Conservation (phyloP, 1,140 invertebrate genomes). For the Marisa cornuarietis region DNA sequence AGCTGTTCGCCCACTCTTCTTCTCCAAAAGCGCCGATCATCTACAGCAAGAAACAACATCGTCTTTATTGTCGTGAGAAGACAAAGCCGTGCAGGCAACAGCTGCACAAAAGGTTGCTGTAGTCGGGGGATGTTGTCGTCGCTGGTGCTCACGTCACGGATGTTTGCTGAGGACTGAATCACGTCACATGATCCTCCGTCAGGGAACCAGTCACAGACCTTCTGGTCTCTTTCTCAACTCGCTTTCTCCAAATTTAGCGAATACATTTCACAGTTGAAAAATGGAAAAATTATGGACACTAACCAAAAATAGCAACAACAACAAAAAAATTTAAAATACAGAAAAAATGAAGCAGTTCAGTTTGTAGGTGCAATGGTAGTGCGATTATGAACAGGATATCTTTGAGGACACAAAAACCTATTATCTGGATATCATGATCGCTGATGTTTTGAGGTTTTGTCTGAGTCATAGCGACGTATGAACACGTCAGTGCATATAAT, state of each 20-base stretch:
- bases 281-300: background rate
- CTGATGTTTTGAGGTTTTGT: no score
- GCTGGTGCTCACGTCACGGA: background rate
- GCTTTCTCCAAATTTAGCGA: no score
- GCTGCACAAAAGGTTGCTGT: background rate
- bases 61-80: background rate
- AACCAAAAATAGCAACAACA: no score
- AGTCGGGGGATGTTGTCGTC: background rate
- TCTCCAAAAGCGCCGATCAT: no score
- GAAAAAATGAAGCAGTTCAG: background rate
- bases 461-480: no score
- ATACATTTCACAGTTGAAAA: background rate
- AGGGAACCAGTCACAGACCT: background rate
- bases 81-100: slow-evolving; percentile 1
- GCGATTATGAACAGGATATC: background rate
- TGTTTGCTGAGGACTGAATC: background rate
- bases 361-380: background rate
- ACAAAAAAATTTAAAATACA: background rate
- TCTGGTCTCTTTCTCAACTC: background rate
- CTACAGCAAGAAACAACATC: background rate
- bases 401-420: no score
- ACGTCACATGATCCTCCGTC: background rate
- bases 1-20: background rate
- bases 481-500: no score
- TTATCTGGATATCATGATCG: no score